Evolutionary conservation across 2,113 vertebrate genomes (phyloP).

Genomic region (Aepyceros melampus): DNA sequence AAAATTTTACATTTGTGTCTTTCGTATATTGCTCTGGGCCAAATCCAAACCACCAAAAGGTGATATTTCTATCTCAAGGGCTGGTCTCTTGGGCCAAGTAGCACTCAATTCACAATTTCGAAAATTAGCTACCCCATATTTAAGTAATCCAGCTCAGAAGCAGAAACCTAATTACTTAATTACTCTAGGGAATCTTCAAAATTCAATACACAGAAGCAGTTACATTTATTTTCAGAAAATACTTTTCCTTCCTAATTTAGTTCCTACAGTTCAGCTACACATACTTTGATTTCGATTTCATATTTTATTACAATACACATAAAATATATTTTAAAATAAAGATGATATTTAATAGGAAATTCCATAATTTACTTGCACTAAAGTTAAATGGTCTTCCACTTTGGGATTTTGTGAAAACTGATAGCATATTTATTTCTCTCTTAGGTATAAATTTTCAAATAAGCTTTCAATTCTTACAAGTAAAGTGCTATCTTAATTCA

Average conservation of each 20-base stretch:
- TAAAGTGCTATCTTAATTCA: not conserved
- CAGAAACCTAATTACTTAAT: slow-evolving; percentile 51
- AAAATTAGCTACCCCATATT: slow-evolving; percentile 43
- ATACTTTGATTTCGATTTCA: not conserved
- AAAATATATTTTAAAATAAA: not conserved
- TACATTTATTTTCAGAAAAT: slow-evolving; percentile 48
- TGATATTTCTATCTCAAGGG: not conserved
- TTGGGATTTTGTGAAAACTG: not conserved
- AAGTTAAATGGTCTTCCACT: not conserved
- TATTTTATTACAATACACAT: not conserved
- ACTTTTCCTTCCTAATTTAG: not conserved
- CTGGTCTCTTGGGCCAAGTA: not conserved
- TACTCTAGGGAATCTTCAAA: slow-evolving; percentile 37
- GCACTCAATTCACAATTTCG: slow-evolving; percentile 22
- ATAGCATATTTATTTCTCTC: not conserved
- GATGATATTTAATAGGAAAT: not conserved
- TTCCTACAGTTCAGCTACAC: not conserved
- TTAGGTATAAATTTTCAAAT: not conserved
- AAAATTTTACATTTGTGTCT: not conserved
- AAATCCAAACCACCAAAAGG: not conserved
- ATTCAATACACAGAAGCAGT: not conserved
- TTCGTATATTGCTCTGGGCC: not conserved
- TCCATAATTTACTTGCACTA: not conserved
- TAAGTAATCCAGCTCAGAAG: slow-evolving; percentile 52
- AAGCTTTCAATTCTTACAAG: not conserved